These are phyloP conservation scores for Pandion haliaetus DNA, from an alignment of 2,113 vertebrate genomes.

Conservation along the genomic window DNA sequence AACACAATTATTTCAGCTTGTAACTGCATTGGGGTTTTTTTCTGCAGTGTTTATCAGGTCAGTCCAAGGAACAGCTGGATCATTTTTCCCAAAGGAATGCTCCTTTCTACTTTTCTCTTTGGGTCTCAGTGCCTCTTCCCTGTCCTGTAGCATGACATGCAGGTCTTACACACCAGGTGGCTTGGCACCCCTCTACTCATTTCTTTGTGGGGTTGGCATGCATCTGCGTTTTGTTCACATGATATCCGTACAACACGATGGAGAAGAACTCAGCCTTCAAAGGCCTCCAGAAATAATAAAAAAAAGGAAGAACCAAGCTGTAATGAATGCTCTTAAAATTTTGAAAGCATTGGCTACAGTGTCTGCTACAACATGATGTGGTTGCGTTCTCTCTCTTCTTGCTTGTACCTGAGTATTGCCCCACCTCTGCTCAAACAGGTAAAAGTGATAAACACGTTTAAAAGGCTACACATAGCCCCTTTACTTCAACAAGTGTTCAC, in stretches of 20 bases:
- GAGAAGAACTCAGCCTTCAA: background rate
- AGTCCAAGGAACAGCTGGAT: background rate
- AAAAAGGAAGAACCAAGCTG: background rate
- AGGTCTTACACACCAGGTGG: background rate
- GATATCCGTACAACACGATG: accelerated
- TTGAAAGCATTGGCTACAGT: background rate
- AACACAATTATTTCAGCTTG: background rate
- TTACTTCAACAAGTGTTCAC: background rate
- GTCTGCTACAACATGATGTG: background rate
- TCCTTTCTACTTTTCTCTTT: background rate
- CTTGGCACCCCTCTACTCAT: background rate
- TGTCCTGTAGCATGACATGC: background rate
- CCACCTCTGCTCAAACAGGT: background rate
- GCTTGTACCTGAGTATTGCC: background rate
- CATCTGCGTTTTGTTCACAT: background rate
- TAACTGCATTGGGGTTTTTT: background rate
- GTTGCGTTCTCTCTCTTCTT: background rate
- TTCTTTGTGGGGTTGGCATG: background rate
- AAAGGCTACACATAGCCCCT: background rate
- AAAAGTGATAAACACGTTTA: background rate
- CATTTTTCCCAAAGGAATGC: background rate
- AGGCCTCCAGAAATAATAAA: background rate
- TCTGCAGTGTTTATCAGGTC: background rate
- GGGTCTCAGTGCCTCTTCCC: accelerated
- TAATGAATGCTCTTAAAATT: background rate